Conservation (phyloP, 1,140 invertebrate genomes). For the Pseudobourletiella spinata region DNA sequence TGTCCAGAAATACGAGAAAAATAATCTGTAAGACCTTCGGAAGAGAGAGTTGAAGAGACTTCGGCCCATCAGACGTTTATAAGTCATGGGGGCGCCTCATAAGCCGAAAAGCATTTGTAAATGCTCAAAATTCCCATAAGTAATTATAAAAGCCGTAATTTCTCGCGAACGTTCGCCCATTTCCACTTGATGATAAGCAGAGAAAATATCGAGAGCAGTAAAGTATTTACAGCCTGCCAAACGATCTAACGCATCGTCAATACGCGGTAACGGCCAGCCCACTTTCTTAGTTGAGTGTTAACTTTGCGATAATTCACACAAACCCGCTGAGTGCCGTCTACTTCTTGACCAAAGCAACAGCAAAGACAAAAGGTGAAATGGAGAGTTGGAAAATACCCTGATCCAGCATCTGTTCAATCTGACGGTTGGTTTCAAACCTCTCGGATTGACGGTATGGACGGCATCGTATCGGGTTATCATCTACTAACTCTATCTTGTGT, state of each 20-base stretch:
- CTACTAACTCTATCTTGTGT: conserved; percentile 15
- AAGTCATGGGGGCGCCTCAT: conserved; percentile 37
- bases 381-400: conserved; percentile 10
- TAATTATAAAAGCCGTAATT: conserved; percentile 27
- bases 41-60: no score
- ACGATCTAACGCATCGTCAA: conserved; percentile 15
- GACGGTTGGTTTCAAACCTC: background rate
- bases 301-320: conserved; percentile 9
- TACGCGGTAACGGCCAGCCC: conserved; percentile 6
- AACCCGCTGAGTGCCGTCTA: conserved; percentile 9
- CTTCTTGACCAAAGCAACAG: conserved; percentile 18
- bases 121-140: conserved; percentile 38
- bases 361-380: conserved; percentile 3
- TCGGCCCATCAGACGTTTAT: conserved; percentile 34
- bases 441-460: conserved; percentile 11
- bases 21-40: background rate
- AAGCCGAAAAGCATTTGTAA: conserved; percentile 41
- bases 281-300: conserved; percentile 11
- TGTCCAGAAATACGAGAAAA: conserved; percentile 46
- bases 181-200: conserved; percentile 45
- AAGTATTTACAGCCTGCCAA: conserved; percentile 35
- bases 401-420: conserved; percentile 17
- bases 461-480: background rate
- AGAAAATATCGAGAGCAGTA: conserved; percentile 10
- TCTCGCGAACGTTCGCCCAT: background rate